Conservation (phyloP, 92 coral and sea anemone species). For the Epizoanthus fatuus region DNA sequence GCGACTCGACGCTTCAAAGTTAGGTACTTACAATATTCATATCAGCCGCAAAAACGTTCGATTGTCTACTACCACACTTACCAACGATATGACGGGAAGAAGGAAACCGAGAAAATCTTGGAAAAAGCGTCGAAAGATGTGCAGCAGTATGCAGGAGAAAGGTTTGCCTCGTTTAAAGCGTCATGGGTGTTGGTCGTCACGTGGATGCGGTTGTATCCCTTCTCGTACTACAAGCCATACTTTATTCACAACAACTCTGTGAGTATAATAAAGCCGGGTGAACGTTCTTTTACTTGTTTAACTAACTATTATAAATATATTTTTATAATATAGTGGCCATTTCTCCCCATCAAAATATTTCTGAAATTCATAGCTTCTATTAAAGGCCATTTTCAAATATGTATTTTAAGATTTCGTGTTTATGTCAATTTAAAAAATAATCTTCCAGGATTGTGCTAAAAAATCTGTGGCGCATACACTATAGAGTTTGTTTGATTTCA, state of each 20-base stretch:
- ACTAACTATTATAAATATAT: no score
- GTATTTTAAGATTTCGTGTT: no score
- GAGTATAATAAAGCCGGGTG: no score
- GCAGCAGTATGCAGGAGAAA: background rate
- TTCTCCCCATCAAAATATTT: no score
- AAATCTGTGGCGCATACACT: no score
- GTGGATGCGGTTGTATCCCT: slow-evolving; percentile 62
- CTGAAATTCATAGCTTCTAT: no score
- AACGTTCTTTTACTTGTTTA: no score
- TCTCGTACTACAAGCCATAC: background rate
- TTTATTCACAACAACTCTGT: background rate
- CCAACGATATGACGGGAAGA: slow-evolving; percentile 5
- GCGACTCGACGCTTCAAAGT: background rate
- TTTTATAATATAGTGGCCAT: no score
- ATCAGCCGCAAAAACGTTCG: slow-evolving; percentile 23
- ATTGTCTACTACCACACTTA: slow-evolving; percentile 58
- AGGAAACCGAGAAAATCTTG: background rate
- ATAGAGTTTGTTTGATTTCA: no score
- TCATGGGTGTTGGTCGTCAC: slow-evolving; percentile 68
- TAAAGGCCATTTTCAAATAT: no score
- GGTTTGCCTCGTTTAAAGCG: slow-evolving; percentile 22
- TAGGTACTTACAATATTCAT: background rate
- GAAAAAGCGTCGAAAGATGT: slow-evolving; percentile 51
- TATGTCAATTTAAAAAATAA: no score
- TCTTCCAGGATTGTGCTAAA: no score